Base-by-base conservation (phyloP, 2,113 vertebrate genomes). In the Laterallus jamaicensis region DNA sequence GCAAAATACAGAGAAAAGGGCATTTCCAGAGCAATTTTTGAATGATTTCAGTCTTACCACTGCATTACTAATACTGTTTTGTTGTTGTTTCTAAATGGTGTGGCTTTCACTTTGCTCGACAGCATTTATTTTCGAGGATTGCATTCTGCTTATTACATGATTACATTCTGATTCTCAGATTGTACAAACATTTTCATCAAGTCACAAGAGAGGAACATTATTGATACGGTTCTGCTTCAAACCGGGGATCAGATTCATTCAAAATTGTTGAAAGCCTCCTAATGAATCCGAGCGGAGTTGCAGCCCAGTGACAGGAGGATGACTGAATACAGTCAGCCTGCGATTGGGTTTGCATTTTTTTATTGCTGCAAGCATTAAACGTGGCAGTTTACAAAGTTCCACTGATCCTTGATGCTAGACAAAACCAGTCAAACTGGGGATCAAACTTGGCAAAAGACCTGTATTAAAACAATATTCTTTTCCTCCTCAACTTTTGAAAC, bases 151-250 rank as follows among this genome's bases (percentile, higher is more conserved):
- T 92, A 82, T 95, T 94, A 85, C 50, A 15, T 91, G 59, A 93
- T 95, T 96, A 95, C 77, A 60, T 96, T 91, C 91, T 10, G 47
- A 77, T 91, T 82, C 74, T 85, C 55, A 59, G 74, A 87, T 69
- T 73, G 54, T 87, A 42, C 86, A 94, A 89, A 93, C 59, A 93
- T 95, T 96, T 96, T 87, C 86, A 92, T 96, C 91, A 62, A 95
- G 88, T 91, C 86, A 76, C 52, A 92, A 85, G 81, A 92, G 5
- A 35, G 78, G 73, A 50, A 59, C 62, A 11, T 93, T 90, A 71
- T 85, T 95, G 85, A 89, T 69, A 86, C 28, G 2, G n/a, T 85
- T 96, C 87, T 89, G 55, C 81, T 80, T 94, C 82, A 93, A 92
- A 91, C 54, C 49, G 40, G 58, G 70, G 89, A 89, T 93, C 81